A percentile compares a stretch with the other conserved stretches of the same genome.
phyloP scores from a whole-genome alignment of 2,888 invertebrate species.

The Apomyelois bistriatella region DNA sequence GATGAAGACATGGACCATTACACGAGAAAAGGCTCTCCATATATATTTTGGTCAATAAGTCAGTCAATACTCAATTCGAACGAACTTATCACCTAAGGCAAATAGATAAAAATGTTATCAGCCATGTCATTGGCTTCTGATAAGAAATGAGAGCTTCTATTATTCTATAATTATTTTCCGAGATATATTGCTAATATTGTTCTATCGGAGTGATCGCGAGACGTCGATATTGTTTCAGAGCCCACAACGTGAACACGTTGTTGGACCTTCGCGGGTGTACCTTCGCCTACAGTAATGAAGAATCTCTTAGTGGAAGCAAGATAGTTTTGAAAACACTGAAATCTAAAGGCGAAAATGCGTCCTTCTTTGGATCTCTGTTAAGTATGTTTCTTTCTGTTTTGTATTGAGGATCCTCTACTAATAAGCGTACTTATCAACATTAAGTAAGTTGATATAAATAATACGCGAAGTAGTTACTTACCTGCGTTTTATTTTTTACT shows the following conservation, averaged over 20 bases:
- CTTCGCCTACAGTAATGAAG: constrained; percentile 76
- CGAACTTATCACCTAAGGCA: constrained; percentile 36
- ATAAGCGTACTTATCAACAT: no score
- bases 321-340: constrained; percentile 74
- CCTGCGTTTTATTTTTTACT: no score
- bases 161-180: constrained; percentile 52
- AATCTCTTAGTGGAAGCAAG: constrained; percentile 78
- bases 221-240: constrained; percentile 41
- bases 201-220: constrained; percentile 26
- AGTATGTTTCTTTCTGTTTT: constrained; percentile 47
- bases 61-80: neutral
- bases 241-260: constrained; percentile 78
- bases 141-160: constrained; percentile 54
- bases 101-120: constrained; percentile 70
- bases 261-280: constrained; percentile 79
- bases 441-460: no score
- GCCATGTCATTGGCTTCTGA: constrained; percentile 62
- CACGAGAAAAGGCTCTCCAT: no score
- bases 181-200: constrained; percentile 36
- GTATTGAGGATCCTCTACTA: no score
- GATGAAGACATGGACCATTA: no score
- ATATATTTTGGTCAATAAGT: no score
- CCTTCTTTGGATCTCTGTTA: constrained; percentile 79
- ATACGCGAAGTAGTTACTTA: no score
- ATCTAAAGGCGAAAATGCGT: constrained; percentile 80